Base-by-base conservation (phyloP, 1,140 invertebrate genomes). In the Brachionus paranguensis region DNA sequence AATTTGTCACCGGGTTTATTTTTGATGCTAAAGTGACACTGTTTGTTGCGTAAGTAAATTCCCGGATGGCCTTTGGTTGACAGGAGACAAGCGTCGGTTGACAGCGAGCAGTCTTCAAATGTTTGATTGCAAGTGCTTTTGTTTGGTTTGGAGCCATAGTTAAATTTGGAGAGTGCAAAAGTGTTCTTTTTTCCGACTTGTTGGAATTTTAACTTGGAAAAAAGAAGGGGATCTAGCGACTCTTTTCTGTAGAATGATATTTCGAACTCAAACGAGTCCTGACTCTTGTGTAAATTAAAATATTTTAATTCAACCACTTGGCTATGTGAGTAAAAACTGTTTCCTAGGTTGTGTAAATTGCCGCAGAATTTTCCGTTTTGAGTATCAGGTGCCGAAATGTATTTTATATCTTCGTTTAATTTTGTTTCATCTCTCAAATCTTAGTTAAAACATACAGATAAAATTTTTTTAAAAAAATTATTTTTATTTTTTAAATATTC, bases 321-420 rank as follows among this genome's bases (percentile, higher is more conserved):
- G 20, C 43, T 81, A 43, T n/a, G 24, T 37, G 78, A 81, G n/a
- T 81, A 81, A 45, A 81, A 81, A 29, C 78, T 81, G 7, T 45
- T 64, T 27, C 8, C 33, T 6, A 81, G 41, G 17, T 81, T 81
- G 33, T 45, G 43, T 60, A 81, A 64, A 47, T 10, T 65, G 37
- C 78, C 78, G 33, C 78, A 81, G 33, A 64, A 81, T 53, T 76
- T 76, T 11, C 72, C 72, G 33, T 50, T 50, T 27, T 50, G 17
- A 1, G 43, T 50, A 41, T 60, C 53, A 60, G 53, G 10, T 60
- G 17, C 53, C 7, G 0, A 20, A 8, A 60, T 60, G 53, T 60
- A 60, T 60, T 60, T 8, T 1, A 2, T 2, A 20, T 60, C 7
- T 60, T 60, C 20, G 2, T 60, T 60, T 60, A 20, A 20, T 24